These are phyloP conservation scores for Drosophila melanogaster DNA, from an alignment of 1,140 invertebrate genomes.

Conservation along the genomic window DNA sequence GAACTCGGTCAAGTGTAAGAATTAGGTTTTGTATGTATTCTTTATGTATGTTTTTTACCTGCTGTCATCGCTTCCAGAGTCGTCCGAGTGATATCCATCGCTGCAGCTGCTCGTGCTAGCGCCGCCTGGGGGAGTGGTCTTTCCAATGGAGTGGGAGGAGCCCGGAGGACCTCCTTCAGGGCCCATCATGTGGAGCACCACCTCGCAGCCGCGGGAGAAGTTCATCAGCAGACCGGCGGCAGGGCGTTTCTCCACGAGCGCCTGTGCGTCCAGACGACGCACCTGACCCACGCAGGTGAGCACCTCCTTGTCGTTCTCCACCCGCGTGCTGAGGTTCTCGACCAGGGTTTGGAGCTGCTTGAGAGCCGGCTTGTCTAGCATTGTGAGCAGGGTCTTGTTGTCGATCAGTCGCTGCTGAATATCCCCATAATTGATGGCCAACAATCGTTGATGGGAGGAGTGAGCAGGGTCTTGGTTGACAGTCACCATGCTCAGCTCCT, in stretches of 20 bases:
- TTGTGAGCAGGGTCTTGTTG: constrained; percentile 95
- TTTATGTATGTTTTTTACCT: constrained; percentile 58
- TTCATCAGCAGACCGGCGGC: constrained; percentile 93
- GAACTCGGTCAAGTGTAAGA: constrained; percentile 61
- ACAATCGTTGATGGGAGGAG: constrained; percentile 94
- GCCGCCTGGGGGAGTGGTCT: constrained; percentile 84
- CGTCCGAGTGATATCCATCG: constrained; percentile 92
- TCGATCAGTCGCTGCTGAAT: constrained; percentile 95
- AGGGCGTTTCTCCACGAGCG: constrained; percentile 86
- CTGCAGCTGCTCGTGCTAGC: constrained; percentile 87
- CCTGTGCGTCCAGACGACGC: constrained; percentile 86
- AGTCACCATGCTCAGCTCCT: constrained; percentile 90
- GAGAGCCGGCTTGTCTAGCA: constrained; percentile 90
- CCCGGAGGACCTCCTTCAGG: constrained; percentile 67
- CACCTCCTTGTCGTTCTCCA: constrained; percentile 90
- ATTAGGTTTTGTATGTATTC: background rate
- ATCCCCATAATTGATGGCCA: constrained; percentile 92
- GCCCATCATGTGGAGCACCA: constrained; percentile 91
- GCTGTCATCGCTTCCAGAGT: constrained; percentile 89
- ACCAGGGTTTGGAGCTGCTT: constrained; percentile 86
- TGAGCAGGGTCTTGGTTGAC: constrained; percentile 93
- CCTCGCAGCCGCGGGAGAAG: constrained; percentile 92
- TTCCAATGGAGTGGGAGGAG: constrained; percentile 31
- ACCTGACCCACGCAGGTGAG: constrained; percentile 88
- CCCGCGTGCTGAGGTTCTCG: constrained; percentile 86